phyloP scores from a whole-genome alignment of 2,113 vertebrate genomes.

The Leucoraja erinaceus region DNA sequence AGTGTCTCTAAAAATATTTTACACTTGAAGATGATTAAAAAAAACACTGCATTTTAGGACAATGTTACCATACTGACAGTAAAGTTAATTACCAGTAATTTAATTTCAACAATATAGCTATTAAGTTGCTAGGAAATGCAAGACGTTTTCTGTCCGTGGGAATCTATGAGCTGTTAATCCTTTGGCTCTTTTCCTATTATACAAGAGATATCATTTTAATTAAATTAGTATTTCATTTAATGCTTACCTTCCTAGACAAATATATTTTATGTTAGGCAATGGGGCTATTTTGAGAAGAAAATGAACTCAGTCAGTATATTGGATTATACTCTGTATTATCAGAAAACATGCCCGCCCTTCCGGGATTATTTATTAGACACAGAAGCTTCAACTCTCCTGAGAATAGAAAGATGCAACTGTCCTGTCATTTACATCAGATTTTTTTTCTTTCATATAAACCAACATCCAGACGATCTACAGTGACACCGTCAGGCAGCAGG shows the following conservation, averaged over 20 bases:
- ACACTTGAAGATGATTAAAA: neutral
- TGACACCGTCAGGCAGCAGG: too few relatives aligned
- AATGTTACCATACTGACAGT: neutral
- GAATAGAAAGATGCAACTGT: neutral
- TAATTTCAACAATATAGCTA: neutral
- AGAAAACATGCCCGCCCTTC: neutral
- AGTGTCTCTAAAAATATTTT: neutral
- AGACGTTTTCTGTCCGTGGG: neutral
- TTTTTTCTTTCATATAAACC: neutral
- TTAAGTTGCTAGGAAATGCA: neutral
- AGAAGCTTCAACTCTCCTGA: neutral
- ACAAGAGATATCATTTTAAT: neutral
- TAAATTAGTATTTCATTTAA: neutral
- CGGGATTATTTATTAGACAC: neutral
- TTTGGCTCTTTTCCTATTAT: neutral
- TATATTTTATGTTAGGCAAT: neutral
- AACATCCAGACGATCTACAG: too few relatives aligned
- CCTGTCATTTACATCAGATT: neutral
- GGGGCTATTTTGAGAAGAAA: neutral
- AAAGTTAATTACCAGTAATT: neutral
- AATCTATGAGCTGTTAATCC: neutral
- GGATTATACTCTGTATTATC: too few relatives aligned
- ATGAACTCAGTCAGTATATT: neutral
- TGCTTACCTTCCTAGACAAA: neutral
- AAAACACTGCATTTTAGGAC: neutral